phyloP scores from a whole-genome alignment of 2,888 invertebrate genomes.

The Andrena trimmerana region DNA sequence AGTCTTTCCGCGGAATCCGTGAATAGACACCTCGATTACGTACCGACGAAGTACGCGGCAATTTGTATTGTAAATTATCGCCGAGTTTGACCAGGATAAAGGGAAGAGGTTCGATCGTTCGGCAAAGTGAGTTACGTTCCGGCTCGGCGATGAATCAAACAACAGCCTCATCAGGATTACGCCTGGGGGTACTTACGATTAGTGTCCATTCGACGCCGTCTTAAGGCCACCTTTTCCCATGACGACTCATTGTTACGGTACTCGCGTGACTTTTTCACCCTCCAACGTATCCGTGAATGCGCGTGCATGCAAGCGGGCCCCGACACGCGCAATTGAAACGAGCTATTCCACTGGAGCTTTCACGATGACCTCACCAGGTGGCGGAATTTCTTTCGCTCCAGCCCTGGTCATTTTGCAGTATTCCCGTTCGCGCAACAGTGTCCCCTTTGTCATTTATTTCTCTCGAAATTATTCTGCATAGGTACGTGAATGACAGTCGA shows the following conservation, averaged over 20 bases:
- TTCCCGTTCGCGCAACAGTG: constrained; percentile 5
- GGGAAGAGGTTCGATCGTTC: constrained; percentile 61
- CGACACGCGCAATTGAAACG: constrained; percentile 56
- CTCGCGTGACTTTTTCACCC: constrained; percentile 72
- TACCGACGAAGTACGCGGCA: constrained; percentile 13
- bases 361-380: constrained; percentile 46
- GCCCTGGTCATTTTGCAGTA: background rate
- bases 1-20: background rate
- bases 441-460: background rate
- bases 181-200: constrained; percentile 67
- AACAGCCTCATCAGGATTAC: constrained; percentile 64
- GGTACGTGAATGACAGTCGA: too few relatives aligned
- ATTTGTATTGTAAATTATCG: constrained; percentile 49
- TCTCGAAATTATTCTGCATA: background rate
- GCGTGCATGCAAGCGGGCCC: constrained; percentile 36
- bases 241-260: constrained; percentile 75
- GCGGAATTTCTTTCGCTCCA: constrained; percentile 22
- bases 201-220: constrained; percentile 62
- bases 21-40: background rate
- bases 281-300: constrained; percentile 51
- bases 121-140: constrained; percentile 49
- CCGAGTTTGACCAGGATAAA: constrained; percentile 50
- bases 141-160: constrained; percentile 64
- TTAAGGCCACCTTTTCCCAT: constrained; percentile 71
- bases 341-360: constrained; percentile 52